These are phyloP conservation scores for Crypturellus tataupa DNA, from an alignment of 2,797 vertebrate genomes.

Conservation along the genomic window DNA sequence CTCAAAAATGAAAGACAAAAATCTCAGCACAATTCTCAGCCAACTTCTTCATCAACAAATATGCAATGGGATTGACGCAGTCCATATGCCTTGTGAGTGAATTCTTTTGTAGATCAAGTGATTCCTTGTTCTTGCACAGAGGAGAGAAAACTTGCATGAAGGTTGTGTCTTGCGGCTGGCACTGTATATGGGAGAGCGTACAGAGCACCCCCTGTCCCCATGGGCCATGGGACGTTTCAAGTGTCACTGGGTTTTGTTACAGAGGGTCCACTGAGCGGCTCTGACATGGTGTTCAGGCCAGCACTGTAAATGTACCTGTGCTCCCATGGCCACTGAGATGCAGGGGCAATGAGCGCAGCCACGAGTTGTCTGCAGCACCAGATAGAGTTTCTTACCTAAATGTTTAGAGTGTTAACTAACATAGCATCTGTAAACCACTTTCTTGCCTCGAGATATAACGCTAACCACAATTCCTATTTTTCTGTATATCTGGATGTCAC, in stretches of 20 bases:
- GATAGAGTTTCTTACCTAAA: background rate
- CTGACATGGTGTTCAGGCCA: rapidly evolving
- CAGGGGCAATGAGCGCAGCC: rapidly evolving
- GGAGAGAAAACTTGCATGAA: background rate
- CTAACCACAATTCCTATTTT: background rate
- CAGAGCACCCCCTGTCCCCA: background rate
- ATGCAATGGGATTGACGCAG: rapidly evolving
- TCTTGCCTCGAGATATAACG: background rate
- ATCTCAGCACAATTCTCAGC: background rate
- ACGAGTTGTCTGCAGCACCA: rapidly evolving
- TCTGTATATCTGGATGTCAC: background rate
- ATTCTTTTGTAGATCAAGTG: background rate
- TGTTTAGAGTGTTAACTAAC: background rate
- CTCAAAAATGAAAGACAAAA: background rate
- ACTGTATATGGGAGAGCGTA: rapidly evolving
- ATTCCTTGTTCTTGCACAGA: background rate
- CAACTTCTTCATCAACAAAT: background rate
- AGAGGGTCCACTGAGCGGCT: background rate
- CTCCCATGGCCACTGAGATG: background rate
- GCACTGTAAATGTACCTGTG: background rate
- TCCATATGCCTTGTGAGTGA: background rate
- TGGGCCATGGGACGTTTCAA: background rate
- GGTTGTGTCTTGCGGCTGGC: background rate
- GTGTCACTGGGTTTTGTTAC: background rate
- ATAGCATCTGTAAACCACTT: background rate